These are phyloP conservation scores for Lasioglossum morio DNA, from an alignment of 2,888 invertebrate species.

Conservation along the genomic window DNA sequence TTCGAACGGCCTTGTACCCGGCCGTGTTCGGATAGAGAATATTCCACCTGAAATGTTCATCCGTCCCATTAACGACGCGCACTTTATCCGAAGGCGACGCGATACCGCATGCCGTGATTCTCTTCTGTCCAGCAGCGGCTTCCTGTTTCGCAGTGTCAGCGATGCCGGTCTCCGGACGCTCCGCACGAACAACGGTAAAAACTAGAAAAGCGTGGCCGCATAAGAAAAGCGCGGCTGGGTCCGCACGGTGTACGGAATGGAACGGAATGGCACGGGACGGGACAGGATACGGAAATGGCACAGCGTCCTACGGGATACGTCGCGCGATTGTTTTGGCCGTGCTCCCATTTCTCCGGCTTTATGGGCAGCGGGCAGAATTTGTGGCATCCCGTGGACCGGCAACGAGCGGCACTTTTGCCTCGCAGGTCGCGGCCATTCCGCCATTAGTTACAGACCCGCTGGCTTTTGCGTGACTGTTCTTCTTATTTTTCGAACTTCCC, in stretches of 20 bases:
- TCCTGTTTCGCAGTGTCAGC: neutral
- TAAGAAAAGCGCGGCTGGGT: slow-evolving; percentile 32
- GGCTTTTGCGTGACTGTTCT: slow-evolving; percentile 62
- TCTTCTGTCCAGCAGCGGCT: neutral
- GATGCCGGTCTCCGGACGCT: neutral
- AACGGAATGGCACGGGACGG: slow-evolving; percentile 33
- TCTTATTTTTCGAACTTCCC: slow-evolving; percentile 67
- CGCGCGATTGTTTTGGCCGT: slow-evolving; percentile 73
- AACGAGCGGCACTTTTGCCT: slow-evolving; percentile 69
- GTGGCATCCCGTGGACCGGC: slow-evolving; percentile 66
- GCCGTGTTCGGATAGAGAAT: no score
- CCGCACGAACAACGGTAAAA: slow-evolving; percentile 16
- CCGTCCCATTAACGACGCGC: slow-evolving; percentile 6
- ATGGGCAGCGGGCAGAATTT: slow-evolving; percentile 72
- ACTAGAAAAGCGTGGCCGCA: slow-evolving; percentile 23
- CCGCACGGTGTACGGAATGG: slow-evolving; percentile 17
- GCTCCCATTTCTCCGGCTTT: slow-evolving; percentile 73
- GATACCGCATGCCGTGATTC: slow-evolving; percentile 4
- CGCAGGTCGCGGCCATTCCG: slow-evolving; percentile 53
- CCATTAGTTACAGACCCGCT: slow-evolving; percentile 73
- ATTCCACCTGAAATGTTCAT: neutral
- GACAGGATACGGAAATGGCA: slow-evolving; percentile 70
- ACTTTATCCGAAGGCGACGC: neutral
- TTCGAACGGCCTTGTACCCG: no score
- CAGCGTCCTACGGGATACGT: slow-evolving; percentile 70